Evolutionary conservation across 2,113 vertebrate species (phyloP).

Genomic region (Chaetops frenatus): DNA sequence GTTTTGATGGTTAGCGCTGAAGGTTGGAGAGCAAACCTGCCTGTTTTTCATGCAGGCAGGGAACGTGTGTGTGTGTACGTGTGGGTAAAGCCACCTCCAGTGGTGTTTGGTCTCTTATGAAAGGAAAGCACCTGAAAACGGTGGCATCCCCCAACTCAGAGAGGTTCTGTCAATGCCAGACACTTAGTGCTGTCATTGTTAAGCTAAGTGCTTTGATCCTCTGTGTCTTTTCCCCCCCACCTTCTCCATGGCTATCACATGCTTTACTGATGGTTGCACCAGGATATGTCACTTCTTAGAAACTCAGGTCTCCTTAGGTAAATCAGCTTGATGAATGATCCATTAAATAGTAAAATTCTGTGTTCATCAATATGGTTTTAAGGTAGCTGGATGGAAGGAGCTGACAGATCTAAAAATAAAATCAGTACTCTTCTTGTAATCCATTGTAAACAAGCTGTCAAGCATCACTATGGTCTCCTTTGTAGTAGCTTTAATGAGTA

Average conservation of each 20-base stretch:
- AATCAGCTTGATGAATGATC: not conserved
- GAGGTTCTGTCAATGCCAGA: not conserved
- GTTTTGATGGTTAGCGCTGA: not conserved
- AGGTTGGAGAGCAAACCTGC: not conserved
- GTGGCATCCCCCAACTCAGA: not conserved
- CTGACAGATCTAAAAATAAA: slow-evolving; percentile 13
- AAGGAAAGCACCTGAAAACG: not conserved
- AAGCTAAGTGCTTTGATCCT: not conserved
- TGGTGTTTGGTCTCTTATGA: not conserved
- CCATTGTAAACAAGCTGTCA: slow-evolving; percentile 31
- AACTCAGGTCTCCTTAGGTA: not conserved
- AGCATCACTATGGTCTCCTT: not conserved
- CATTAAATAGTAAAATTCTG: not conserved
- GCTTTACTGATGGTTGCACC: not conserved
- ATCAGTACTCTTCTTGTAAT: slow-evolving; percentile 1
- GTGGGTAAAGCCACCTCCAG: not conserved
- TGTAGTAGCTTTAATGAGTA: slow-evolving; percentile 30
- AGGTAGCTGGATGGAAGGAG: not conserved
- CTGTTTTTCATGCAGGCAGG: not conserved
- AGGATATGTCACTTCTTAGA: not conserved
- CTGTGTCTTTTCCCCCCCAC: not conserved
- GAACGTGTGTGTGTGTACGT: accelerated
- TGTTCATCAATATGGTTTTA: not conserved
- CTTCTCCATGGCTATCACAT: not conserved
- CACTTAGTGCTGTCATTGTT: not conserved